Evolutionary conservation across 2,797 vertebrate genomes (phyloP).

Genomic region (Crocodylus rhombifer): DNA sequence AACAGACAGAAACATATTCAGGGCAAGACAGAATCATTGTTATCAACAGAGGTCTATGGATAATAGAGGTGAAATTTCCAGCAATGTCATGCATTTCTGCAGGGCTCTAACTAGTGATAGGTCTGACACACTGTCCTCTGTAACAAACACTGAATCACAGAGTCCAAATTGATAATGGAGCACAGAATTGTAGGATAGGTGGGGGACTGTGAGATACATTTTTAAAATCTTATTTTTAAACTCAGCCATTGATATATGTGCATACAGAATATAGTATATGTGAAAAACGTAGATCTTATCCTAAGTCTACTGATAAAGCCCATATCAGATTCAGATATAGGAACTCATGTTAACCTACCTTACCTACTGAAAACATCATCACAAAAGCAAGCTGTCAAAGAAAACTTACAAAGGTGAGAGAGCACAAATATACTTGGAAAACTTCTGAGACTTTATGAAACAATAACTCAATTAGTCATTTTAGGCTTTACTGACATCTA

Average conservation of each 20-base stretch:
- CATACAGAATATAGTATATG: not conserved
- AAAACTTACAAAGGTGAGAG: not conserved
- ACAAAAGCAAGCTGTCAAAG: constrained; percentile 11
- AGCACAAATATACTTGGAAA: constrained; percentile 5
- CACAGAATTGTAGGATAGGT: not conserved
- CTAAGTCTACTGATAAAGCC: constrained; percentile 15
- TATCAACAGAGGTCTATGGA: not conserved
- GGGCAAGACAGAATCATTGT: not conserved
- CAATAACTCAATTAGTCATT: constrained; percentile 17
- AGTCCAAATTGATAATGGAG: not conserved
- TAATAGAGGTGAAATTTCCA: constrained; percentile 26
- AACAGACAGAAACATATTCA: not conserved
- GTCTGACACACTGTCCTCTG: not conserved
- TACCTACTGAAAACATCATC: constrained; percentile 6
- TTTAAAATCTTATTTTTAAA: not conserved
- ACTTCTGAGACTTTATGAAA: constrained; percentile 29
- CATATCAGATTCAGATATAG: constrained; percentile 27
- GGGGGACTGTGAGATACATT: constrained; percentile 7
- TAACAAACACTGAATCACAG: constrained; percentile 28
- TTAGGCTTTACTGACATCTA: not conserved
- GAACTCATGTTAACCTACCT: constrained; percentile 8
- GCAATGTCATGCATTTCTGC: not conserved
- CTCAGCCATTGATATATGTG: not conserved
- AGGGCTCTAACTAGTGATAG: not conserved
- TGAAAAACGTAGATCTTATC: not conserved